Percentiles rank a stretch among this genome's conserved stretches.
Conservation (phyloP, 2,113 vertebrate species). For the Lasiurus borealis region DNA sequence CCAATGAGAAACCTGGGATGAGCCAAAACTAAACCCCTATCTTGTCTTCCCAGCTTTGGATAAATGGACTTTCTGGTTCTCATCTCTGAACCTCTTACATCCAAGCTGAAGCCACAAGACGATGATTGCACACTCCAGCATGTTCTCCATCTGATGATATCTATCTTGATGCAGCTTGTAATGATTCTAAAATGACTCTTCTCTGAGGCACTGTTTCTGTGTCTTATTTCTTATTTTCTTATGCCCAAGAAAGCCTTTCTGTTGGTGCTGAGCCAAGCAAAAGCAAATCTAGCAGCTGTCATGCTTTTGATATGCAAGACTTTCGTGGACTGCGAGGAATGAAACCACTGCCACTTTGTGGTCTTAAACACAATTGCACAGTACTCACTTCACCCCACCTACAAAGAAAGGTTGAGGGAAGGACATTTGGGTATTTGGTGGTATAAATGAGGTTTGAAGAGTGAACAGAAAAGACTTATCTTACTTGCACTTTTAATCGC, state of each 20-base stretch:
- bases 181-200: neutral
- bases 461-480: neutral
- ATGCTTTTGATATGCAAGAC: neutral
- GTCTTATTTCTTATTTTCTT: neutral
- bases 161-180: neutral
- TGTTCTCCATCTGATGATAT: neutral
- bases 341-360: neutral
- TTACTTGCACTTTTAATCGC: neutral
- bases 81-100: conserved; percentile 4
- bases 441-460: neutral
- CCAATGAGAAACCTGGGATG: neutral
- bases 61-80: neutral
- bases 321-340: neutral
- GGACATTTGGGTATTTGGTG: neutral
- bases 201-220: neutral
- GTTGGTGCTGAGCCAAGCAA: neutral
- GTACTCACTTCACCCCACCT: neutral
- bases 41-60: neutral
- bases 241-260: neutral
- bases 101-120: conserved; percentile 52
- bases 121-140: neutral
- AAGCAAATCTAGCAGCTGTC: neutral
- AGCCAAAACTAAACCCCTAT: neutral
- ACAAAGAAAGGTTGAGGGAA: neutral
- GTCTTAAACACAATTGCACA: neutral